Evolutionary conservation across 2,888 invertebrate genomes (phyloP), one percentile per base, ranked within the genome.

Genomic region (Azorinus chamasolen): DNA sequence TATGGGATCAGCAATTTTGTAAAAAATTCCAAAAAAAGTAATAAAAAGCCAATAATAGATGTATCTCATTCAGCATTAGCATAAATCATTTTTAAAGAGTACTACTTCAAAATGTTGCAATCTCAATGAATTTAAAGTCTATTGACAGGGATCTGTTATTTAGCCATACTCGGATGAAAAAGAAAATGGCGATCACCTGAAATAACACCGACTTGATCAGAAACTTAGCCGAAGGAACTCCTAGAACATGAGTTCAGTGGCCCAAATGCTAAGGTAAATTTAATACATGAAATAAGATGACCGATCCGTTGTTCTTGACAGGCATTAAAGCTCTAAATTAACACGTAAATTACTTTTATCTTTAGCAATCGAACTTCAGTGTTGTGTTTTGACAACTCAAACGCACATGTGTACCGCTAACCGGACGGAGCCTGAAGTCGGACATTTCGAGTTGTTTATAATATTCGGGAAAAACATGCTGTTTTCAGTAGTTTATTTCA

Each of bases 241-340:
- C 68, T 77, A 62, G 77, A 84, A 59, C 66, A 87, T 87, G 87
- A 87, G 87, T 83, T 85, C 87, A 78, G 86, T 84, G 74, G 83
- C 86, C 80, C 87, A 87, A 75, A 85, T 87, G 77, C 72, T 87
- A 72, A 85, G 84, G 87, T 87, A 79, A 63, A 22, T 8, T 27
- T 43, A 57, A n/a, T 2, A 32, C 14, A 16, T 32, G n/a, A 5
- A n/a, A 8, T 27, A 25, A 27, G 10, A 32, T 32, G 4, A 10
- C 10, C 32, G 32, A 32, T 32, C 32, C 10, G 32, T 32, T 10
- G 32, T 4, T 32, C 32, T 4, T 4, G 5, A 32, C 10, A 32
- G 10, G 32, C 32, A 10, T 6, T 32, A 4, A 6, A 10, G 32
- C 10, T 10, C 10, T 32, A 6, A 32, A 32, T 32, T 6, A 32